These are phyloP conservation scores for Andricus quercusramuli DNA, from an alignment of 2,888 invertebrate species.

Conservation along the genomic window DNA sequence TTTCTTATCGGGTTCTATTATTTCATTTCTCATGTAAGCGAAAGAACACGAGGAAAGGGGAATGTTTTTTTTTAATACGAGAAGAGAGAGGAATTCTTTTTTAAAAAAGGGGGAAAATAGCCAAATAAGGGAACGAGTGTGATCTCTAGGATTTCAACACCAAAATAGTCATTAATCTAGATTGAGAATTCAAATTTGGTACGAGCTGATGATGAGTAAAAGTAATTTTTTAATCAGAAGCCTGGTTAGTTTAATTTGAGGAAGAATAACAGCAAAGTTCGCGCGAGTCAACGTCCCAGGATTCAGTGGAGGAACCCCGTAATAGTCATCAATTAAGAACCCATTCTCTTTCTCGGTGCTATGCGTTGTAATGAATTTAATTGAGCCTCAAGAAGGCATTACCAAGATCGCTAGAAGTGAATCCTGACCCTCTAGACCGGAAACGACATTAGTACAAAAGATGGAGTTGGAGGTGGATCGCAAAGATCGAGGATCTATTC, in stretches of 20 bases:
- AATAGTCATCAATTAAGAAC: slow-evolving; percentile 59
- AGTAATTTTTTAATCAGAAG: not conserved
- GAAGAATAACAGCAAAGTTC: not conserved
- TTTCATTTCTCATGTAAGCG: too few species aligned
- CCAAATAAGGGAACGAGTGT: too few species aligned
- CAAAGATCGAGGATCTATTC: slow-evolving; percentile 29
- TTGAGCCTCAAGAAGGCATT: slow-evolving; percentile 51
- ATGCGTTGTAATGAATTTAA: slow-evolving; percentile 63
- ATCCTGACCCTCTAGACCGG: slow-evolving; percentile 36
- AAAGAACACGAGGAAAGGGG: too few species aligned
- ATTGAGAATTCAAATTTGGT: not conserved
- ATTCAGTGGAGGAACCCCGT: slow-evolving; percentile 44
- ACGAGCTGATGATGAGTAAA: too few species aligned
- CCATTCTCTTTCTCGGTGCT: slow-evolving; percentile 49
- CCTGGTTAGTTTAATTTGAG: not conserved
- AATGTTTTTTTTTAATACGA: too few species aligned
- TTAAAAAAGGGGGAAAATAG: too few species aligned
- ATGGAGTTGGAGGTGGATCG: not conserved
- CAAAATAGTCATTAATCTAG: not conserved
- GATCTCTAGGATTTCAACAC: not conserved
- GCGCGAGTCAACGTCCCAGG: slow-evolving; percentile 21
- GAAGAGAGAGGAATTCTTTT: too few species aligned
- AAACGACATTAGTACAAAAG: slow-evolving; percentile 8
- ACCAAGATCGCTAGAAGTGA: slow-evolving; percentile 40
- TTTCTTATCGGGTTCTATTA: too few species aligned